Evolutionary conservation across 1,140 invertebrate genomes (phyloP), one percentile per base, ranked within the genome.

Genomic region (Laupala kohalensis): DNA sequence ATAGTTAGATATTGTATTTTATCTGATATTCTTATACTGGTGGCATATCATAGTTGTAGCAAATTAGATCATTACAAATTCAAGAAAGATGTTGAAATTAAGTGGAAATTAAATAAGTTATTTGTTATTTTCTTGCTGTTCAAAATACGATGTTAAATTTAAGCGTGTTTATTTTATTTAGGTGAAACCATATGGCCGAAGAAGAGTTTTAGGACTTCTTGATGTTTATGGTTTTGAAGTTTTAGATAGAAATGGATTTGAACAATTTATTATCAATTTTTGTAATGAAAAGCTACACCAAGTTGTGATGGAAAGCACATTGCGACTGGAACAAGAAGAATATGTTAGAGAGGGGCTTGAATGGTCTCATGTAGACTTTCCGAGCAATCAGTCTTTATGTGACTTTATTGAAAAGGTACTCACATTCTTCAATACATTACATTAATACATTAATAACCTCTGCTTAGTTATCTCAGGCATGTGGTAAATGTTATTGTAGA

Each of bases 181-280:
- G 83, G 81, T 80, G 23, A 81, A 81, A 77, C 77, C 78, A 67
- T 80, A 81, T 72, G 82, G 81, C 25, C 84, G 83, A 77, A 73
- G 82, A 74, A 85, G 83, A 77, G 80, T 88, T 65, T 82, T 94
- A 66, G 90, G 91, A 28, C 85, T 96, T 64, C 82, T 96, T 30
- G 94, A 95, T 81, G 88, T 95, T 76, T 95, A 94, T 80, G 94
- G 93, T 67, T 94, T 95, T 81, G 93, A 95, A 83, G 86, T 88
- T 64, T 86, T 94, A 72, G 88, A 93, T 74, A 80, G 81, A 73
- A 91, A 91, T 81, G 83, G 85, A 25, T 89, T 92, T 75, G 88
- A 90, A 80, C 91, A 94, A 81, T 88, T 95, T 76, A 88, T 93
- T 70, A 93, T 95, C 75, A 96, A 96, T 84, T 95, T 94, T 80